Evolutionary conservation across 2,888 invertebrate species (phyloP), one percentile per base, ranked within the genome.

Genomic region (Thera britannica): DNA sequence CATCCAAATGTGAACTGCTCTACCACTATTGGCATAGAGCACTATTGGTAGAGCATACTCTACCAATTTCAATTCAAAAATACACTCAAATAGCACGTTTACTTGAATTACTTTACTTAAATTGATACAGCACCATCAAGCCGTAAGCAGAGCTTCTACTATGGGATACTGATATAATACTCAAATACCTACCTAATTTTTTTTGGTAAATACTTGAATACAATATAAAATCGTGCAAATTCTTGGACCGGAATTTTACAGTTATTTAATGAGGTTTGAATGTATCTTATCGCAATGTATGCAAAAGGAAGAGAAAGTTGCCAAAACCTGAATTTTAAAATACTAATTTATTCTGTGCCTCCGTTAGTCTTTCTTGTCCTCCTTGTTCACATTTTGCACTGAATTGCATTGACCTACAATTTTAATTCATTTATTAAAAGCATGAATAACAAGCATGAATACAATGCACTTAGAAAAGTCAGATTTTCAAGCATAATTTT

Each of bases 231-330:
- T 8, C 7, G 11, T 11, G 12, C 35, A 35, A 38, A 51, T 38
- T 51, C 12, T 51, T 12, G 36, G 23, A 9, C 11, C 38, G 4
- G 9, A 38, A 51, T 52, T 52, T 52, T 34, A 60, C 51, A 38
- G 51, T 60, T 60, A 52, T 41, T 52, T 52, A 9, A 41, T 41
- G 41, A 52, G 23, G 38, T 51, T 9, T 54, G 8, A 52, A 54
- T 51, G 41, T 60, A 36, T 59, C 49, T 52, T 44, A 61, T 46
- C 55, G 46, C 44, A 46, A 48, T 57, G 62, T 38, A 61, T 44
- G 41, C 23, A 41, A 44, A 52, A 59, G 51, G 8, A 62, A 58
- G 68, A 62, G 65, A 68, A 68, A 68, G 68, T 65, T 46, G 48
- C 49, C 52, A 12, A 65, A 65, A 68, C 58, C 65, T 62, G 51